Percentiles rank a stretch among this genome's conserved stretches.
Evolutionary conservation across 1,140 invertebrate genomes (phyloP).

Genomic region (Papilio polyxenes): DNA sequence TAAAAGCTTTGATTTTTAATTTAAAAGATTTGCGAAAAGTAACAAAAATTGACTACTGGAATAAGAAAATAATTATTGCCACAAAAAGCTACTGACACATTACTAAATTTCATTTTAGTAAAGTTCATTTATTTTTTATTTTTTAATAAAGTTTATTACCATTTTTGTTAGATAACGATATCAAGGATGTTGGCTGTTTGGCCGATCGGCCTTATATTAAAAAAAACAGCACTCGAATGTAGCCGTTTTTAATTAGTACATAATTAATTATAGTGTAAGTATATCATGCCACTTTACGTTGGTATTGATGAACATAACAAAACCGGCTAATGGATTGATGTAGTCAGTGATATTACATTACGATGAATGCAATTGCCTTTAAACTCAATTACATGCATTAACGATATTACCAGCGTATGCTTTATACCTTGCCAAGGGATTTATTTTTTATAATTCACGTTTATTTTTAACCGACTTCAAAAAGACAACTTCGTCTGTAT

Average conservation of each 20-base stretch:
- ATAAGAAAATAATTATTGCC: no score
- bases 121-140: no score
- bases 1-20: neutral
- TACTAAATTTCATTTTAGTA: no score
- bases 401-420: neutral
- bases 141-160: no score
- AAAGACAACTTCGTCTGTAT: neutral
- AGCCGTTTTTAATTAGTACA: neutral
- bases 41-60: no score
- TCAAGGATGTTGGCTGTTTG: no score
- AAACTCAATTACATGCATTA: conserved; percentile 35
- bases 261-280: neutral
- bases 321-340: conserved; percentile 26
- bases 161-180: no score
- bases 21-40: no score
- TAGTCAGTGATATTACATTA: conserved; percentile 7
- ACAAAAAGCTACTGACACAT: no score
- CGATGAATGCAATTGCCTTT: conserved; percentile 5
- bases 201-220: no score
- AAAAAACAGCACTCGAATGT: neutral
- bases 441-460: neutral
- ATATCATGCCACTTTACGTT: neutral
- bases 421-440: neutral
- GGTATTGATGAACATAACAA: neutral
- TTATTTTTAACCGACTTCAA: neutral